Conservation (phyloP, 1,140 invertebrate genomes). For the Stegodyphus dumicola region DNA sequence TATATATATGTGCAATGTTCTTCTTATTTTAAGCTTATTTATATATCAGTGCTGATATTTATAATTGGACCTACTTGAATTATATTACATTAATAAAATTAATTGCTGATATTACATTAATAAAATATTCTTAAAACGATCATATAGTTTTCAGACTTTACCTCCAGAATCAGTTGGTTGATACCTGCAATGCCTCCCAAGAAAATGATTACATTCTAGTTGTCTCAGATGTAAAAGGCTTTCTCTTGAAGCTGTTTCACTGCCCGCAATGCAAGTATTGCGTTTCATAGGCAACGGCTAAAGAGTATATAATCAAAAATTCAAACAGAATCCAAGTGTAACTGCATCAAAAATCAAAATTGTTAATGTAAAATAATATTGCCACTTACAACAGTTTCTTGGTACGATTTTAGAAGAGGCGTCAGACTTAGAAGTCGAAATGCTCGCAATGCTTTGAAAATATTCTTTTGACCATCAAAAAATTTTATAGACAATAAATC, state of each 20-base stretch:
- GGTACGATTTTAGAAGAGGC: slow-evolving; percentile 44
- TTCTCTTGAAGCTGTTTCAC: slow-evolving; percentile 52
- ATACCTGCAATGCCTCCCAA: slow-evolving; percentile 43
- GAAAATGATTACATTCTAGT: slow-evolving; percentile 49
- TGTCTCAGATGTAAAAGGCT: slow-evolving; percentile 43
- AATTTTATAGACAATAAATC: slow-evolving; percentile 49
- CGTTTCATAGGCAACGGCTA: slow-evolving; percentile 50
- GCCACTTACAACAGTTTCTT: slow-evolving; percentile 50
- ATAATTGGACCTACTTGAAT: too few relatives aligned
- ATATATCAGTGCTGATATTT: too few relatives aligned
- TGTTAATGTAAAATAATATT: not conserved
- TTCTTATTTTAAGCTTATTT: too few relatives aligned
- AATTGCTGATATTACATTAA: too few relatives aligned
- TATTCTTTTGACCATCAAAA: slow-evolving; percentile 53
- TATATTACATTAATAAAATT: too few relatives aligned
- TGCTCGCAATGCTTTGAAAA: slow-evolving; percentile 43
- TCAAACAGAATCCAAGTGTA: not conserved
- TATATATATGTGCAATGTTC: too few relatives aligned
- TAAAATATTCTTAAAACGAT: too few relatives aligned
- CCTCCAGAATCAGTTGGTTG: slow-evolving; percentile 42
- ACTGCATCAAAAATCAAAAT: not conserved
- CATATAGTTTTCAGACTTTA: not conserved
- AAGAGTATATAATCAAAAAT: not conserved
- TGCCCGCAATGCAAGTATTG: slow-evolving; percentile 31
- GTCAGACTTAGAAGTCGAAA: slow-evolving; percentile 48